Base-by-base conservation (phyloP, 2,113 vertebrate genomes). In the Pedetes capensis region DNA sequence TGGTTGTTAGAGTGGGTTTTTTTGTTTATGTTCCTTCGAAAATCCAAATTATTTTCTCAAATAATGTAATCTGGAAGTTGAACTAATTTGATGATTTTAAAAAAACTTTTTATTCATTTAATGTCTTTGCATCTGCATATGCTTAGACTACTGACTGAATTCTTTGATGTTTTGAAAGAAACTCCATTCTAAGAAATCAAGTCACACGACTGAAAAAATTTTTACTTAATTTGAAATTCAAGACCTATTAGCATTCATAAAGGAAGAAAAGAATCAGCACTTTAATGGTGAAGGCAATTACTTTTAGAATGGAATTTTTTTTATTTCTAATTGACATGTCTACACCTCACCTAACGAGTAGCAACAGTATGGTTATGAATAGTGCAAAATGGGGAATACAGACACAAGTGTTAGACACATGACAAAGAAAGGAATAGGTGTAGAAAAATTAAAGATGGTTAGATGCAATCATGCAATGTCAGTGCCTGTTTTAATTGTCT, bases 81-180 rank as follows among this genome's bases (percentile, higher is more conserved):
- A 80, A 81, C 59, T 92, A 81, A 61, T 49, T 97, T 95, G 87
- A 81, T 87, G 85, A 82, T 96, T 96, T 87, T n/a, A n/a, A n/a
- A 42, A 86, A 49, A 66, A 34, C 42, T 63, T 63, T 93, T 83
- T 51, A 74, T 69, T 89, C 11, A 69, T 89, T 84, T 90, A 68
- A 64, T 84, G 22, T 87, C 37, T 66, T 64, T 11, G 47, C 12
- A n/a, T 87, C 42, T 76, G 47, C 49, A 34, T 92, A 47, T 92
- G 75, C 71, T 90, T 93, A 89, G 25, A 82, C 64, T 94, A 39
- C 37, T 81, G n/a, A 89, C 61, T 92, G 53, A 89, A 81, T 59
- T 57, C 47, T 78, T 94, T 86, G 23, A 22, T 94, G 34, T 97
- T 96, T 96, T 53, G 25, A 2, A 23, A 93, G 71, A 61, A 87